phyloP scores from a whole-genome alignment of 2,113 vertebrate species.

The Gallinago media region DNA sequence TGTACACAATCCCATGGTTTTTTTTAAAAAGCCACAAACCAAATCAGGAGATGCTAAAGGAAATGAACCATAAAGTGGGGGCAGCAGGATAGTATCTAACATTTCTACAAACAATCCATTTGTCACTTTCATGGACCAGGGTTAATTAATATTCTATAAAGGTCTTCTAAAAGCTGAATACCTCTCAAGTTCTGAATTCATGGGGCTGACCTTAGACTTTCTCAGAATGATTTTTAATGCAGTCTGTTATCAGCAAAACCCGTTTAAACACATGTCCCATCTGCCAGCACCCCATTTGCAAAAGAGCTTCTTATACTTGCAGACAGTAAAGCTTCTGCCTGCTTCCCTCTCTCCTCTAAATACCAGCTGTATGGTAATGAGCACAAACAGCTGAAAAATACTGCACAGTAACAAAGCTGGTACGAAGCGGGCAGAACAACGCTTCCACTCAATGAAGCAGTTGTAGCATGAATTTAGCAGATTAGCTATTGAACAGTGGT shows the following conservation, averaged over 20 bases:
- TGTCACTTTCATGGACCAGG: conserved; percentile 58
- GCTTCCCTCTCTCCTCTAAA: conserved; percentile 85
- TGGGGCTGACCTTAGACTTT: conserved; percentile 85
- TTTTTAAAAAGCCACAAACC: background rate
- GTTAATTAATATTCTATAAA: conserved; percentile 81
- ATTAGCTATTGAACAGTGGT: conserved; percentile 86
- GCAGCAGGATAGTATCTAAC: conserved; percentile 16
- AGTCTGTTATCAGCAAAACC: conserved; percentile 85
- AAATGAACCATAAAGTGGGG: background rate
- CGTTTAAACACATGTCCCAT: conserved; percentile 91
- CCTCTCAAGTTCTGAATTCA: conserved; percentile 81
- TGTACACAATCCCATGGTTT: background rate
- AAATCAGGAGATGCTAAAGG: background rate
- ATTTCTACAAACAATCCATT: conserved; percentile 52
- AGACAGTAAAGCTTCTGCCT: conserved; percentile 83
- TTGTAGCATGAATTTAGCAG: conserved; percentile 89
- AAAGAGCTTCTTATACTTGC: conserved; percentile 83
- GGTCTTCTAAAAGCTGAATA: conserved; percentile 78
- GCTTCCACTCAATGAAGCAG: conserved; percentile 85
- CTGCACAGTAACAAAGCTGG: conserved; percentile 88
- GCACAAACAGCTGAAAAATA: conserved; percentile 88
- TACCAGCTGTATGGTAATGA: conserved; percentile 99
- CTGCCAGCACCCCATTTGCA: conserved; percentile 86
- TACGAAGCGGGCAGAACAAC: conserved; percentile 85
- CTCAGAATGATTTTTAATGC: conserved; percentile 86